Evolutionary conservation across 2,113 vertebrate species (phyloP).

Genomic region (Calyptomena viridis): DNA sequence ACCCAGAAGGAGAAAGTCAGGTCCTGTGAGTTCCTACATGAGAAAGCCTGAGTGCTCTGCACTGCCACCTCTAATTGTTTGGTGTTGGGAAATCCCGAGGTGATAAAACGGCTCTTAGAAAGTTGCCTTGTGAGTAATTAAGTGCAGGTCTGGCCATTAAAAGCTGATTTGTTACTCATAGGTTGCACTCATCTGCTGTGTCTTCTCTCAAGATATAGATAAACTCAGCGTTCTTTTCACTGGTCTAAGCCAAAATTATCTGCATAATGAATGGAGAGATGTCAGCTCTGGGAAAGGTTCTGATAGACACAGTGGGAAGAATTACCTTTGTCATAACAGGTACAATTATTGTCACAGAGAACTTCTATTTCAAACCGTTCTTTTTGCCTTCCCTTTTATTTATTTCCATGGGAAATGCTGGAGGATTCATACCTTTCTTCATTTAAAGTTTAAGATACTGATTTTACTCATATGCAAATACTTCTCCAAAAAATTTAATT

Average conservation of each 20-base stretch:
- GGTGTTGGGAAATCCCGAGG: conserved; percentile 35
- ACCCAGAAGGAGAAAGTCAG: conserved; percentile 36
- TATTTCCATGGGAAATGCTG: not conserved
- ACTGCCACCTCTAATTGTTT: conserved; percentile 15
- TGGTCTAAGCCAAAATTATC: not conserved
- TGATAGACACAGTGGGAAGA: not conserved
- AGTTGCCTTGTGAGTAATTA: conserved; percentile 41
- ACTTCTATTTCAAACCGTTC: not conserved
- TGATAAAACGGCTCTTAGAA: conserved; percentile 46
- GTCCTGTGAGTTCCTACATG: not conserved
- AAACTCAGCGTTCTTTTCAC: not conserved
- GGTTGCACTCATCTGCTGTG: not conserved
- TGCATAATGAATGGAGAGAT: not conserved
- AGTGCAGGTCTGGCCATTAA: not conserved
- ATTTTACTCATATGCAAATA: not conserved
- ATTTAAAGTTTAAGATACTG: not conserved
- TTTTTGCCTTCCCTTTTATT: not conserved
- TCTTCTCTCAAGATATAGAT: conserved; percentile 4
- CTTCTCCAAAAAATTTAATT: not conserved
- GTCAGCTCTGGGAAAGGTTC: not conserved
- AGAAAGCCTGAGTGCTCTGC: not conserved
- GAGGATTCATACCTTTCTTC: not conserved
- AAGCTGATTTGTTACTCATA: not conserved
- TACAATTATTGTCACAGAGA: not conserved
- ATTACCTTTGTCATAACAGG: not conserved